Evolutionary conservation across 2,113 vertebrate species (phyloP).

Genomic region (Podarcis raffonei): DNA sequence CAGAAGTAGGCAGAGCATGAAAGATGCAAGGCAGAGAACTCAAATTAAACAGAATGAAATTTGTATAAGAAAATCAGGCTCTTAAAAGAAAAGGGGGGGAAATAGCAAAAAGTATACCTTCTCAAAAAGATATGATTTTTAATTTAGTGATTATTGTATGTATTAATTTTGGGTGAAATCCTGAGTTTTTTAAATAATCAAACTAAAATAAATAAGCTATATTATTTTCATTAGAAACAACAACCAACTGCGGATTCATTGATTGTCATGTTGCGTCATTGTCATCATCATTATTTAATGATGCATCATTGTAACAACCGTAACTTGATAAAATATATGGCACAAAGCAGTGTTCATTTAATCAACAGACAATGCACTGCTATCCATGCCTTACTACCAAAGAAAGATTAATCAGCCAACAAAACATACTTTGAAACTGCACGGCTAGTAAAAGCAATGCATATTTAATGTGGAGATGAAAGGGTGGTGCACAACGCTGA

Average conservation of each 20-base stretch:
- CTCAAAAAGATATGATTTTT: too few relatives aligned
- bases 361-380: conserved; percentile 26
- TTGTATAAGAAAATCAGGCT: too few relatives aligned
- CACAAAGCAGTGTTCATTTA: conserved; percentile 35
- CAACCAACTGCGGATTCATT: not conserved
- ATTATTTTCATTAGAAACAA: not conserved
- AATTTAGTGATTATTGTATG: too few relatives aligned
- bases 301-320: conserved; percentile 4
- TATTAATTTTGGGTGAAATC: too few relatives aligned
- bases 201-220: not conserved
- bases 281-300: not conserved
- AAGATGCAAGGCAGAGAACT: too few relatives aligned
- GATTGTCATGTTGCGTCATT: not conserved
- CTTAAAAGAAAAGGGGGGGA: too few relatives aligned
- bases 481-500: conserved; percentile 37
- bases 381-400: conserved; percentile 29
- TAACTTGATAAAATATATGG: conserved; percentile 27
- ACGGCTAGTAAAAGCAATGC: conserved; percentile 46
- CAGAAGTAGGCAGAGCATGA: too few relatives aligned
- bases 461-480: conserved; percentile 53
- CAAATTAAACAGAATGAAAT: too few relatives aligned
- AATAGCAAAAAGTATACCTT: too few relatives aligned
- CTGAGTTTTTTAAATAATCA: too few relatives aligned
- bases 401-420: conserved; percentile 56
- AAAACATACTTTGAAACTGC: conserved; percentile 49